Evolutionary conservation across 2,888 invertebrate genomes (phyloP), one percentile per base, ranked within the genome.

Genomic region (Eupithecia tripunctaria): DNA sequence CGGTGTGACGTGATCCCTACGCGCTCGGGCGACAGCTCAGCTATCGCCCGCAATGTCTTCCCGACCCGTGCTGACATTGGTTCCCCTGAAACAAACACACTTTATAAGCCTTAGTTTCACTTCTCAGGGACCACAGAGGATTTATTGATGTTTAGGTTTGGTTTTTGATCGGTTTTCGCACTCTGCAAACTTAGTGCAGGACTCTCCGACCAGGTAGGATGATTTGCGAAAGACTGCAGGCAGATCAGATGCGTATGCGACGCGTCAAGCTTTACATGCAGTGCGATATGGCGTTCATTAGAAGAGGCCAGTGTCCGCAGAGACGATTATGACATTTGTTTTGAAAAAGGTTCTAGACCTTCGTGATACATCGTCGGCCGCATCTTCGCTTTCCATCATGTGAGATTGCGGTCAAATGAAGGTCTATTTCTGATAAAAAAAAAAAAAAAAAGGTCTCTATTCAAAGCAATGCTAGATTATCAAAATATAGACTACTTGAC

Each of bases 41-140:
- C 84, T 80, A 79, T 74, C 85, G 82, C 87, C 88, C 88, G 86
- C 91, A 89, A 92, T 91, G 91, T 91, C 91, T 87, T 88, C 92
- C 92, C 92, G 91, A 91, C 93, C 92, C 93, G 85, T 89, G 88
- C 86, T 90, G 91, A 92, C 91, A 91, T 92, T 91, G 91, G 87
- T 90, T 90, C 93, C 93, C 93, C 92, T 91, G 88, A 21, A 82
- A 85, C 47, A 51, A 21, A 51, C 10, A n/a, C 10, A 21, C 0
- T 51, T 51, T 0, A 7, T 43, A 2, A 18, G 18, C 18, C 18
- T n/a, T n/a, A 43, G 8, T n/a, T 47, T 47, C 47, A 43, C 43
- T 18, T 43, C 43, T 47, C 41, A 47, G n/a, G 8, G 47, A n/a
- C 47, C 8, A 8, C 8, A 32, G 6, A 36, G 36, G 36, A 36